Evolutionary conservation across 2,797 vertebrate species (phyloP).

Genomic region (Argyrosomus regius): DNA sequence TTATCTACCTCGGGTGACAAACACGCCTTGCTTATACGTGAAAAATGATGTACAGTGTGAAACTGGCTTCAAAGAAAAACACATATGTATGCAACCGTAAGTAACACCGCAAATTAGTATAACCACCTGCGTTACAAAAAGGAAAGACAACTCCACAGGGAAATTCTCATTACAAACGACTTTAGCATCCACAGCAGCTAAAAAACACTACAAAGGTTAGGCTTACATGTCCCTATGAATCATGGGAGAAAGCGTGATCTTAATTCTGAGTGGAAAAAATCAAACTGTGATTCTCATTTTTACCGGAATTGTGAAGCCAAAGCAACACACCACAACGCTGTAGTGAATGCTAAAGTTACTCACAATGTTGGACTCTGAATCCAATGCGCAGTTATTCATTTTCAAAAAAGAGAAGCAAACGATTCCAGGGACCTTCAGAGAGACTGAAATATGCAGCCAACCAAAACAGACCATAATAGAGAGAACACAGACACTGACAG

Average conservation of each 20-base stretch:
- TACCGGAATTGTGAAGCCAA: neutral
- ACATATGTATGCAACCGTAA: neutral
- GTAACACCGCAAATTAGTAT: neutral
- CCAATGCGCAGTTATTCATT: neutral
- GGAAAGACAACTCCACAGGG: neutral
- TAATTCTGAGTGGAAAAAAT: neutral
- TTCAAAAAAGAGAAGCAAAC: neutral
- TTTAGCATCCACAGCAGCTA: conserved; percentile 20
- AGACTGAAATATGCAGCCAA: neutral
- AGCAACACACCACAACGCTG: neutral
- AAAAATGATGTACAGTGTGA: neutral
- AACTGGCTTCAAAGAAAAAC: neutral
- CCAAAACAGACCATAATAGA: neutral
- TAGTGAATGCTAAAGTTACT: neutral
- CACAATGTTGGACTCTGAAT: neutral
- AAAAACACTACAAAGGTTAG: neutral
- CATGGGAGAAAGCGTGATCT: neutral
- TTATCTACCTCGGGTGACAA: neutral
- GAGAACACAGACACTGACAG: conserved; percentile 25
- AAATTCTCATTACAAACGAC: conserved; percentile 1
- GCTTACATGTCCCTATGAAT: neutral
- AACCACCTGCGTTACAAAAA: conserved; percentile 13
- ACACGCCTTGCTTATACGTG: neutral
- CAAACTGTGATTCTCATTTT: neutral
- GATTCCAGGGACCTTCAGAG: neutral